Conservation (phyloP, 1,140 invertebrate species). For the Bombus soroeensis region DNA sequence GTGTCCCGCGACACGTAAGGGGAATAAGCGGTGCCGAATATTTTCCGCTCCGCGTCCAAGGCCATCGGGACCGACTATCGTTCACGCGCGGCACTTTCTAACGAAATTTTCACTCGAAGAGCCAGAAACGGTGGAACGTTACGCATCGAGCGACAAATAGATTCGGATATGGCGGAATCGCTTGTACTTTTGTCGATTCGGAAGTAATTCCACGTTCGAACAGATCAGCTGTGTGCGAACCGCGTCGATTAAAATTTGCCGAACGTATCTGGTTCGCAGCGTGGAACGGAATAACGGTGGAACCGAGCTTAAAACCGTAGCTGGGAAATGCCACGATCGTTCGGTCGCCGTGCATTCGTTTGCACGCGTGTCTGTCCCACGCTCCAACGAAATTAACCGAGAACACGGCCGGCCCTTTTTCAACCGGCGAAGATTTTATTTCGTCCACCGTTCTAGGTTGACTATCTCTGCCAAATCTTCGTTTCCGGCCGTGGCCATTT, state of each 20-base stretch:
- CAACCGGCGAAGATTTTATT: conserved; percentile 4
- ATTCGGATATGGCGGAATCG: too few species aligned
- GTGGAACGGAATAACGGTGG: neutral
- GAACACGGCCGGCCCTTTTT: neutral
- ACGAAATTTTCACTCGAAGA: accelerated
- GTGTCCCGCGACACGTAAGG: neutral
- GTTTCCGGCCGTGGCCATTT: neutral
- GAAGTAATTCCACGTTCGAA: too few species aligned
- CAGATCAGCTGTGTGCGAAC: too few species aligned
- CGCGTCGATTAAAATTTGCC: too few species aligned
- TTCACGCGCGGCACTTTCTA: accelerated
- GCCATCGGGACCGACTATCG: neutral
- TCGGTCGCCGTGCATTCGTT: neutral
- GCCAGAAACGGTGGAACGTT: too few species aligned
- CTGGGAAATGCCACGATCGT: too few species aligned
- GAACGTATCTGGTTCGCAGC: neutral
- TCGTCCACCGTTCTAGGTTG: neutral
- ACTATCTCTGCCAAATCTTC: neutral
- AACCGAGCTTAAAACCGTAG: neutral
- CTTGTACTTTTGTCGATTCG: too few species aligned
- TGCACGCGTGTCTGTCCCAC: neutral
- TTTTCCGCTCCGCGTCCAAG: neutral
- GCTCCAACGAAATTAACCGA: conserved; percentile 19
- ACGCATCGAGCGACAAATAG: too few species aligned
- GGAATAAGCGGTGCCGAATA: neutral